A percentile compares a stretch with the other conserved stretches of the same genome.
Evolutionary conservation across 53 echinoderm and acorn worm genomes (phyloP).

Genomic region (Actinopyga echinites): DNA sequence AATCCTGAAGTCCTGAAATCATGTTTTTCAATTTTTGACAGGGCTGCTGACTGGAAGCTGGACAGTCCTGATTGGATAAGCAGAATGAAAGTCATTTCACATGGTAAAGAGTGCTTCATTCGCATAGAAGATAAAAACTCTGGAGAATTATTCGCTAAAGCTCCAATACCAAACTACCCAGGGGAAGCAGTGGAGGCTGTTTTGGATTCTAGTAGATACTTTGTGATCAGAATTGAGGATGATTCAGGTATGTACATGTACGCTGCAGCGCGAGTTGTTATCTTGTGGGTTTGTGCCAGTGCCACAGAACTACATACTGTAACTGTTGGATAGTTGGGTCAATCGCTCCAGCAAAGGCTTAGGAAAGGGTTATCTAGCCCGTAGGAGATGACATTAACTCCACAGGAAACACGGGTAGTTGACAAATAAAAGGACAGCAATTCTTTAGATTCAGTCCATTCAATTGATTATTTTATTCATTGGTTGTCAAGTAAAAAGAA

Average conservation of each 20-base stretch:
- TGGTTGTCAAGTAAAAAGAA: too few species aligned
- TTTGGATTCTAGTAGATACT: conserved; percentile 92
- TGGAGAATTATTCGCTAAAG: conserved; percentile 93
- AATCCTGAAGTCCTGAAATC: too few species aligned
- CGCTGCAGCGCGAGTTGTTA: neutral
- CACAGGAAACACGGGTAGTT: too few species aligned
- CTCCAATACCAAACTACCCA: conserved; percentile 77
- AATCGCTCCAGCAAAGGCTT: too few species aligned
- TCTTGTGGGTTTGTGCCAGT: neutral
- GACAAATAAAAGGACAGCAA: too few species aligned
- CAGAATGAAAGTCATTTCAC: conserved; percentile 67
- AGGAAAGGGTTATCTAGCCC: too few species aligned
- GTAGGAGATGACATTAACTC: too few species aligned
- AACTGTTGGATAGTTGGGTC: too few species aligned
- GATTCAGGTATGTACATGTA: conserved; percentile 60
- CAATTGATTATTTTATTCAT: too few species aligned
- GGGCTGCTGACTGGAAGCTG: conserved; percentile 94
- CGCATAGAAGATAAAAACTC: conserved; percentile 79
- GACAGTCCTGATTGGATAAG: conserved; percentile 87
- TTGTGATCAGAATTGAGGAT: conserved; percentile 87
- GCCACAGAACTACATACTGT: too few species aligned
- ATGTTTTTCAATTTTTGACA: conserved; percentile 13
- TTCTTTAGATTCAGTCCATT: too few species aligned
- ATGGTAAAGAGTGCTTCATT: conserved; percentile 68
- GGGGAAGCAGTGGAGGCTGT: conserved; percentile 89